A percentile compares a stretch with the other conserved stretches of the same genome.
Conservation (phyloP, 2,888 invertebrate genomes). For the Bugula neritina region DNA sequence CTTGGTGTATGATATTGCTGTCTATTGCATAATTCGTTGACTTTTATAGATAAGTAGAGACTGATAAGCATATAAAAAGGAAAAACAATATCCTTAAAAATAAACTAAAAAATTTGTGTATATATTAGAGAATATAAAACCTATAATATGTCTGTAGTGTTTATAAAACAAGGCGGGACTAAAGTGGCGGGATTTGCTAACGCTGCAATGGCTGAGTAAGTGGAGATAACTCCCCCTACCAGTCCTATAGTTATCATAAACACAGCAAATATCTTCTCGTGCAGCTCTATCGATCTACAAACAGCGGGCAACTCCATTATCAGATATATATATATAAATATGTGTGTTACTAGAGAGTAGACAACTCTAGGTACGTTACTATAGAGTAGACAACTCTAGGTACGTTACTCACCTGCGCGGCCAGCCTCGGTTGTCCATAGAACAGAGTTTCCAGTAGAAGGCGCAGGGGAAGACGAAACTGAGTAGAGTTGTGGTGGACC, state of each 20-base stretch:
- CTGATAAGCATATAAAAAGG: too few relatives aligned
- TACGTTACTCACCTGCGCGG: not conserved
- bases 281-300: conserved; percentile 59
- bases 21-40: too few relatives aligned
- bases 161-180: conserved; percentile 43
- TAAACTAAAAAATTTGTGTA: too few relatives aligned
- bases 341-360: too few relatives aligned
- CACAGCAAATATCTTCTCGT: conserved; percentile 62
- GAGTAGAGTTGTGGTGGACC: conserved; percentile 73
- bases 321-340: too few relatives aligned
- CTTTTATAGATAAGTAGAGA: too few relatives aligned
- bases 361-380: too few relatives aligned
- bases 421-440: conserved; percentile 4
- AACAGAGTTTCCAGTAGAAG: conserved; percentile 67
- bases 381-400: not conserved
- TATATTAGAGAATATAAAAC: too few relatives aligned
- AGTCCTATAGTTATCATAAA: conserved; percentile 60
- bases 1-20: too few relatives aligned
- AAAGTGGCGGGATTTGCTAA: conserved; percentile 37
- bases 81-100: too few relatives aligned
- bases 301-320: too few relatives aligned
- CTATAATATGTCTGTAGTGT: conserved; percentile 33
- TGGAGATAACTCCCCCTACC: conserved; percentile 60
- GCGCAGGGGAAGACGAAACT: conserved; percentile 78
- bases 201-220: conserved; percentile 59